Conservation (phyloP, 2,888 invertebrate genomes). For the Blastobasis adustella region DNA sequence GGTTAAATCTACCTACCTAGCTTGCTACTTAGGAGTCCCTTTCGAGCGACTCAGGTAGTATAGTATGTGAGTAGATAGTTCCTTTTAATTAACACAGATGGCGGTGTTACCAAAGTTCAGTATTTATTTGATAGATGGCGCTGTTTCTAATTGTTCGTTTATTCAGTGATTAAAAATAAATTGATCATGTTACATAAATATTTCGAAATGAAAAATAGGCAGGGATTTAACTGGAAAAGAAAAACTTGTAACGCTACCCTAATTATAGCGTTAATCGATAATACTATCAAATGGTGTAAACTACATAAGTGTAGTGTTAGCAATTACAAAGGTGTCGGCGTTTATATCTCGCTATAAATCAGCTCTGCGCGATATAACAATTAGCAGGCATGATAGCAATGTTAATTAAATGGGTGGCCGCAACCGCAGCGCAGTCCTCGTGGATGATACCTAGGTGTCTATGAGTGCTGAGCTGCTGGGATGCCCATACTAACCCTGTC, state of each 20-base stretch:
- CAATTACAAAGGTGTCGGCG: conserved; percentile 72
- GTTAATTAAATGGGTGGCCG: conserved; percentile 65
- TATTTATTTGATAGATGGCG: conserved; percentile 33
- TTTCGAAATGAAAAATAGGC: no score
- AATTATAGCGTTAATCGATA: no score
- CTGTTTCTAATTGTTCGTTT: conserved; percentile 1
- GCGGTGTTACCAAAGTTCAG: conserved; percentile 26
- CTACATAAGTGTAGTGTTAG: conserved; percentile 22
- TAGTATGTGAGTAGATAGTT: conserved; percentile 22
- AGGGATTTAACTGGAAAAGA: no score
- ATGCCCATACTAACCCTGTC: no score
- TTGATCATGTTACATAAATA: no score
- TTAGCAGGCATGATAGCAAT: conserved; percentile 73
- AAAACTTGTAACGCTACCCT: no score
- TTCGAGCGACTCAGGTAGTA: not conserved
- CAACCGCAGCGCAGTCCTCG: conserved; percentile 33
- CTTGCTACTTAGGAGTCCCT: no score
- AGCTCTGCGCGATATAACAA: conserved; percentile 73
- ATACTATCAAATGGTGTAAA: no score
- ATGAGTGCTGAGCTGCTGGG: no score
- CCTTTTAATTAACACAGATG: conserved; percentile 32
- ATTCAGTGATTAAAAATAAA: no score
- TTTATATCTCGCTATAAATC: conserved; percentile 68
- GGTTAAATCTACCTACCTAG: no score
- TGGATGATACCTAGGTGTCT: no score